Evolutionary conservation across 2,797 vertebrate species (phyloP).

Genomic region (Pseudocheirus occidentalis): DNA sequence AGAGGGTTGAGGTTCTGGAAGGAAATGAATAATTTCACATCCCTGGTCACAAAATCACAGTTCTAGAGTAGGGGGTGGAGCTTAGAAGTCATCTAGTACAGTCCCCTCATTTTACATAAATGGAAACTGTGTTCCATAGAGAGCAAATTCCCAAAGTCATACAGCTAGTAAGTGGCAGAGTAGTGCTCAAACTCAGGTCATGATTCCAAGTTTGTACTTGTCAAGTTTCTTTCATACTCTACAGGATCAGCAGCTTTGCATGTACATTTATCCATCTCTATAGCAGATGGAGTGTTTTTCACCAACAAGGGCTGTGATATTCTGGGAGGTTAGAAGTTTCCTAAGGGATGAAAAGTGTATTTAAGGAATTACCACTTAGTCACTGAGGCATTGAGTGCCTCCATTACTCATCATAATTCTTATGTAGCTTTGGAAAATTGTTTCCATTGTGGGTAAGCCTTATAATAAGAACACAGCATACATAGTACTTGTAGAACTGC

Average conservation of each 20-base stretch:
- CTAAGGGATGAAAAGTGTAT: not conserved
- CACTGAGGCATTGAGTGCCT: conserved; percentile 6
- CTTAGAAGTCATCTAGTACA: not conserved
- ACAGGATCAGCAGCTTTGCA: not conserved
- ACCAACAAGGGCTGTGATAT: not conserved
- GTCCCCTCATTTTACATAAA: not conserved
- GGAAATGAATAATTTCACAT: not conserved
- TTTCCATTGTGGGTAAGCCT: not conserved
- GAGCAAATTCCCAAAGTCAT: not conserved
- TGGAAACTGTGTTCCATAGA: not conserved
- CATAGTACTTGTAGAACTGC: not conserved
- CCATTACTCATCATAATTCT: conserved; percentile 6
- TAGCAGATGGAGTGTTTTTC: not conserved
- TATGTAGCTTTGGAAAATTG: not conserved
- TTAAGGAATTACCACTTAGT: conserved; percentile 15
- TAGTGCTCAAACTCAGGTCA: not conserved
- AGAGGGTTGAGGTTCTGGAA: not conserved
- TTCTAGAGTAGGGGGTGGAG: not conserved
- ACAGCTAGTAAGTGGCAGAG: not conserved
- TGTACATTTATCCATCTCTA: not conserved
- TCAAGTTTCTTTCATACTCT: not conserved
- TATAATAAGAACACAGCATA: conserved; percentile 1
- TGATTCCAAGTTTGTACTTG: not conserved
- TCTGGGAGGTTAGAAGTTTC: not conserved
- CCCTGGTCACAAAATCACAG: not conserved